Conservation (phyloP, 2,888 invertebrate species). For the Nephrotoma guestfalica region DNA sequence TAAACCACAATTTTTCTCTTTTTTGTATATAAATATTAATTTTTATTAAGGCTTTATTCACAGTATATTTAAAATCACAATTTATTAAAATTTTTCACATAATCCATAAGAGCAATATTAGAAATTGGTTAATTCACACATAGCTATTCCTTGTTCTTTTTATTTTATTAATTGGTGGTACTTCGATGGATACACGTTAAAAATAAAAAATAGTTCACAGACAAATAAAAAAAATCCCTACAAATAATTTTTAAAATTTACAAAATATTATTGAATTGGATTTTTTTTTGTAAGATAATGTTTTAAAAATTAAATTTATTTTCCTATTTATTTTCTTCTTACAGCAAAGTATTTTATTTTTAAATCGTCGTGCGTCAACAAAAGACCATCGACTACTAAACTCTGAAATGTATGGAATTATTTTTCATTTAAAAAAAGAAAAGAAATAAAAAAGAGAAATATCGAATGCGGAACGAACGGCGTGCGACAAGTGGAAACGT, state of each 20-base stretch:
- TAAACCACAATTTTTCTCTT: background rate
- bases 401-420: background rate
- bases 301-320: background rate
- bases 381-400: slow-evolving; percentile 6
- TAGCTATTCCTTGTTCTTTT: background rate
- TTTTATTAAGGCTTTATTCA: background rate
- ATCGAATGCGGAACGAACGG: slow-evolving; percentile 1
- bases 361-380: background rate
- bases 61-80: background rate
- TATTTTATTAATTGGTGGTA: background rate
- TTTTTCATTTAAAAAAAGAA: background rate
- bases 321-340: background rate
- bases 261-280: background rate
- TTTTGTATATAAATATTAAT: background rate
- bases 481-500: slow-evolving; percentile 6
- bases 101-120: background rate
- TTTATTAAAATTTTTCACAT: background rate
- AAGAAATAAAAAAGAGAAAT: background rate
- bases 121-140: background rate
- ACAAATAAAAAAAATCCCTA: background rate
- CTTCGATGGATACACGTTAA: background rate
- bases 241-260: background rate
- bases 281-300: background rate
- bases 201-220: background rate
- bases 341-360: background rate